A percentile compares a stretch with the other conserved stretches of the same genome.
These are phyloP conservation scores for Macrotis lagotis DNA, from an alignment of 2,113 vertebrate species.

Conservation along the genomic window DNA sequence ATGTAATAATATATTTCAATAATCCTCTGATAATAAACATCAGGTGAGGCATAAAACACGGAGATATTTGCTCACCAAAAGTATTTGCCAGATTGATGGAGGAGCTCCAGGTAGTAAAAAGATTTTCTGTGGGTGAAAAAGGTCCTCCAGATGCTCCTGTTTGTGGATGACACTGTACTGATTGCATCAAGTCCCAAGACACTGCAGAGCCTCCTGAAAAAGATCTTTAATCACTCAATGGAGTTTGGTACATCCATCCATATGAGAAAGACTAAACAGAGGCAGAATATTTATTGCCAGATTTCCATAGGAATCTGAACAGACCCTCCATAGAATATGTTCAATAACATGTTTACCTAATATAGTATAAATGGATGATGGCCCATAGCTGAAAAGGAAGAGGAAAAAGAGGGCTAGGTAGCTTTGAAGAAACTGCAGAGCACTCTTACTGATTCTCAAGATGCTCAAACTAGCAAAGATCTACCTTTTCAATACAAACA, in stretches of 20 bases:
- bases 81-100: not conserved
- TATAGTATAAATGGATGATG: not conserved
- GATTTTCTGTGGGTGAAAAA: not conserved
- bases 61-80: not conserved
- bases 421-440: not conserved
- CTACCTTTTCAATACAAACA: not conserved
- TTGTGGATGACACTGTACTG: not conserved
- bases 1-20: not conserved
- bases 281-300: not conserved
- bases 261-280: not conserved
- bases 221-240: not conserved
- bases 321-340: not conserved
- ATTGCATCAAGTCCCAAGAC: not conserved
- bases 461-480: not conserved
- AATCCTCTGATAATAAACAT: not conserved
- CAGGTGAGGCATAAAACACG: not conserved
- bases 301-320: not conserved
- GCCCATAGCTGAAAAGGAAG: not conserved
- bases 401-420: not conserved
- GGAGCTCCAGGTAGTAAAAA: not conserved
- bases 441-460: not conserved
- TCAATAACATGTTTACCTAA: not conserved
- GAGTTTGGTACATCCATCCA: not conserved
- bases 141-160: not conserved
- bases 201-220: not conserved